Conservation (phyloP, 2,797 vertebrate species). For the Chromis chromis region DNA sequence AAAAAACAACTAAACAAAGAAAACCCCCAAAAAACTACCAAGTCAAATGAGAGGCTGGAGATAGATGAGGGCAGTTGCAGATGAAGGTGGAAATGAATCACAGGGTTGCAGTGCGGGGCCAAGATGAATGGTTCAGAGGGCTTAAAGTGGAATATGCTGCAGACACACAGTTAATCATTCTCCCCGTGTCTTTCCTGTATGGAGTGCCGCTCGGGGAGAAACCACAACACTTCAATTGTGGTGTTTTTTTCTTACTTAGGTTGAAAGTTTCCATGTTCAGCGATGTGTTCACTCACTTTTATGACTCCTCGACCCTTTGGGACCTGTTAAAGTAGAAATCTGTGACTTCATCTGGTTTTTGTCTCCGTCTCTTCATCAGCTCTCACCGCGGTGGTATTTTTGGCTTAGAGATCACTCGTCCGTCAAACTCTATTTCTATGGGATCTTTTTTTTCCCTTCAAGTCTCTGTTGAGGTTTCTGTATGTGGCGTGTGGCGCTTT, state of each 20-base stretch:
- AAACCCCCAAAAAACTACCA: constrained; percentile 36
- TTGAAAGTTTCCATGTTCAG: constrained; percentile 73
- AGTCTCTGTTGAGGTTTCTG: constrained; percentile 37
- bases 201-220: constrained; percentile 31
- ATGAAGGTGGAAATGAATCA: constrained; percentile 76
- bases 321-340: constrained; percentile 64
- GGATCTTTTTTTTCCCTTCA: constrained; percentile 10
- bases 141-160: constrained; percentile 60
- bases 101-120: constrained; percentile 37
- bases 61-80: constrained; percentile 58
- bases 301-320: constrained; percentile 48
- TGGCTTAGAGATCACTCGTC: constrained; percentile 35
- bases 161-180: constrained; percentile 68
- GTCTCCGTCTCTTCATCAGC: constrained; percentile 62
- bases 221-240: constrained; percentile 70
- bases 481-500: constrained; percentile 42
- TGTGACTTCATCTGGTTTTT: constrained; percentile 69
- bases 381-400: constrained; percentile 29
- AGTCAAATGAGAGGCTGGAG: constrained; percentile 68
- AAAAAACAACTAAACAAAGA: constrained; percentile 71
- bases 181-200: constrained; percentile 51
- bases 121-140: constrained; percentile 58
- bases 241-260: constrained; percentile 47
- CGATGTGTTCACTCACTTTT: constrained; percentile 68
- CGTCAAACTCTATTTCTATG: constrained; percentile 35